phyloP scores from a whole-genome alignment of 2,797 vertebrate genomes.

The Selene dorsalis region DNA sequence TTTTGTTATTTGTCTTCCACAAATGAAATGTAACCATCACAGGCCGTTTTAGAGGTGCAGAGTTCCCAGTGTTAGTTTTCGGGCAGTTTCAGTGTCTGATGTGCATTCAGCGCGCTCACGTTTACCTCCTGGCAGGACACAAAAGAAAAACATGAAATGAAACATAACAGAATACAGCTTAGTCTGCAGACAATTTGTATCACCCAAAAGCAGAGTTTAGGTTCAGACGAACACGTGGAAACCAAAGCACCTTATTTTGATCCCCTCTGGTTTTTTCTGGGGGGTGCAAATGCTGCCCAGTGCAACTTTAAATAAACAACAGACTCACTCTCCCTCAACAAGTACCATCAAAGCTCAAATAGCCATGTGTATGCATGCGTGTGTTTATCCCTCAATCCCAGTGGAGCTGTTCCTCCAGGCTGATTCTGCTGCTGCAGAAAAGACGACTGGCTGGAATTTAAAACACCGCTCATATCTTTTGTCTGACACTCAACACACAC shows the following conservation, averaged over 20 bases:
- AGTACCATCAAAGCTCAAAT: slow-evolving; percentile 38
- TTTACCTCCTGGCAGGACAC: neutral
- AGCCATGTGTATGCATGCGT: slow-evolving; percentile 45
- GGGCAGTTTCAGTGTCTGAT: neutral
- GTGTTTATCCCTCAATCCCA: slow-evolving; percentile 55
- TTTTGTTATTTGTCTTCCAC: neutral
- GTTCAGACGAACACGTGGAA: neutral
- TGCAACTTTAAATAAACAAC: slow-evolving; percentile 42
- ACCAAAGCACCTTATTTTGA: neutral
- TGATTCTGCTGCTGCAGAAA: slow-evolving; percentile 38
- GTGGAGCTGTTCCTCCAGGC: slow-evolving; percentile 43
- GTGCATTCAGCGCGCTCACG: too few relatives aligned
- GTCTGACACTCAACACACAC: slow-evolving; percentile 15
- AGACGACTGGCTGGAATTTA: slow-evolving; percentile 15
- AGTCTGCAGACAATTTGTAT: neutral
- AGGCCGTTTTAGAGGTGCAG: neutral
- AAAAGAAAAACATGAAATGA: neutral
- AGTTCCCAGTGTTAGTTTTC: neutral
- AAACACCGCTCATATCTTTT: slow-evolving; percentile 26
- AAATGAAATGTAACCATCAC: neutral
- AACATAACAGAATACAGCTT: neutral
- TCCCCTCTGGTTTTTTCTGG: neutral
- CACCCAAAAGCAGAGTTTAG: neutral
- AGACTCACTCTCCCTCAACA: slow-evolving; percentile 16
- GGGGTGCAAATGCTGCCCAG: neutral